These are phyloP conservation scores for Anneissia japonica DNA, from an alignment of 35 echinoderm and acorn worm species.

Conservation along the genomic window DNA sequence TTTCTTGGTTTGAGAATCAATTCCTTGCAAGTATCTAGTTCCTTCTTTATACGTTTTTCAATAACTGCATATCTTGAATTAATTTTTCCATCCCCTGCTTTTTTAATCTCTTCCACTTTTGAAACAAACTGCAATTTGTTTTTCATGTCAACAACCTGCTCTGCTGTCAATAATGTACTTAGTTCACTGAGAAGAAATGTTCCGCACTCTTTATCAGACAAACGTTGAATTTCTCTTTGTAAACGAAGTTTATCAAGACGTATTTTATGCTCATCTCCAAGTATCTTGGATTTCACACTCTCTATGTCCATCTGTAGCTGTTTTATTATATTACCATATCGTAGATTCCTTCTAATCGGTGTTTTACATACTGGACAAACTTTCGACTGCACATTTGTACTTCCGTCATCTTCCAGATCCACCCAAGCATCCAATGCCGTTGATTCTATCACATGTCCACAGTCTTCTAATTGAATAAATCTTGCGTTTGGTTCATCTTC, in stretches of 20 bases:
- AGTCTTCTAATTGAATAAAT: conserved; percentile 11
- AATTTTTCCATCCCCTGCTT: not conserved
- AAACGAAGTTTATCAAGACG: not conserved
- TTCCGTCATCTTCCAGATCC: conserved; percentile 13
- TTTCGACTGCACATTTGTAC: conserved; percentile 9
- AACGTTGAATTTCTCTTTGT: not conserved
- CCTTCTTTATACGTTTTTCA: not conserved
- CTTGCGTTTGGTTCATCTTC: conserved; percentile 51
- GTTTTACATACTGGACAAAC: conserved; percentile 42
- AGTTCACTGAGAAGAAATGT: not conserved
- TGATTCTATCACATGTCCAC: conserved; percentile 50
- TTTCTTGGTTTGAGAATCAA: not conserved
- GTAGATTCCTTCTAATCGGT: conserved; percentile 50
- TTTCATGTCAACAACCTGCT: not conserved
- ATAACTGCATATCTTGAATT: not conserved
- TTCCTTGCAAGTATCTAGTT: not conserved
- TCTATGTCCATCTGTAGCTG: conserved; percentile 48
- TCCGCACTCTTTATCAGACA: not conserved
- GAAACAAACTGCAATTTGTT: not conserved
- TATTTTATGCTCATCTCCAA: conserved; percentile 24
- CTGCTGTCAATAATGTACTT: not conserved
- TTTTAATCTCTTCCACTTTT: not conserved
- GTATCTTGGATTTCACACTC: conserved; percentile 42
- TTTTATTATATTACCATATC: conserved; percentile 76
- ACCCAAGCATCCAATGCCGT: conserved; percentile 60